Conservation (phyloP, 2,113 vertebrate species). For the Chiloscyllium plagiosum region DNA sequence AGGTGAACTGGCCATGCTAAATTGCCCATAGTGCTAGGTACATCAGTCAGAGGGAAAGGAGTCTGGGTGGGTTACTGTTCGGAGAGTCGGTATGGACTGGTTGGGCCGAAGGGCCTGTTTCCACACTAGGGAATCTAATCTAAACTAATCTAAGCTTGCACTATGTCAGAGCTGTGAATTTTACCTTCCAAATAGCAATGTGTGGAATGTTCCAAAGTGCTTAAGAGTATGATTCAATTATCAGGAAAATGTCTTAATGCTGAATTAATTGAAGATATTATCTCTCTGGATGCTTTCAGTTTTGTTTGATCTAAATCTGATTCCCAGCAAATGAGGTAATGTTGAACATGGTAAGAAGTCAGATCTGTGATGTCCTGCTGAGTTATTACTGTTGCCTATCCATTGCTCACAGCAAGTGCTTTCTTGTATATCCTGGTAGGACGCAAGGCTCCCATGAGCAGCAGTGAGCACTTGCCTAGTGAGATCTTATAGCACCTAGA, state of each 20-base stretch:
- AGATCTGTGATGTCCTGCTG: neutral
- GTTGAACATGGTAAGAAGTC: neutral
- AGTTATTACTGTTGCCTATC: slow-evolving; percentile 3
- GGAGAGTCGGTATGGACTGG: no score
- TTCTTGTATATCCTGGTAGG: neutral
- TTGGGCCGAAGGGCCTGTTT: no score
- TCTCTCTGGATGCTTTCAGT: neutral
- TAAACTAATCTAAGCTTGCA: neutral
- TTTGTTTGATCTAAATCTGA: neutral
- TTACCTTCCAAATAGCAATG: neutral
- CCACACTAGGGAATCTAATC: no score
- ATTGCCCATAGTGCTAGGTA: no score
- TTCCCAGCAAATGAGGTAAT: neutral
- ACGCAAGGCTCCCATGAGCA: neutral
- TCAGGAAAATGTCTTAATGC: neutral
- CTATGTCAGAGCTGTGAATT: neutral
- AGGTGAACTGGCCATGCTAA: no score
- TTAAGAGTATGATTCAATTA: neutral
- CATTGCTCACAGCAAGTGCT: neutral
- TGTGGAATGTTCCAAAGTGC: neutral
- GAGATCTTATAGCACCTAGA: neutral
- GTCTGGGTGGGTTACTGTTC: no score
- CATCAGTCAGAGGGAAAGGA: no score
- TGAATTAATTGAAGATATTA: neutral
- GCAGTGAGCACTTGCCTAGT: neutral